These are phyloP conservation scores for Scolopax mira DNA, from an alignment of 2,113 vertebrate species.

Conservation along the genomic window DNA sequence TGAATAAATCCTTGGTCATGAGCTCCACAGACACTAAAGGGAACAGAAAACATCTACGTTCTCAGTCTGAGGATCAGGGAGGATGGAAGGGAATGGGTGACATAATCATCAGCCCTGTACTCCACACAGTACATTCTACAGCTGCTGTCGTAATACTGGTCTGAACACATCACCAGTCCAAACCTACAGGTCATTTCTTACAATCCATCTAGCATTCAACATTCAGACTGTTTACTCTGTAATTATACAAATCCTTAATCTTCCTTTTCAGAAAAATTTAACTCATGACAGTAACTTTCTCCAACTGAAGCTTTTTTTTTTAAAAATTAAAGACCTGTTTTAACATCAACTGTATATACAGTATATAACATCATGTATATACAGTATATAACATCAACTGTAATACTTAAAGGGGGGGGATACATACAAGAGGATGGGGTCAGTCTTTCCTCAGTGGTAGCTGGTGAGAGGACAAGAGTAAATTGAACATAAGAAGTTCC, in stretches of 20 bases:
- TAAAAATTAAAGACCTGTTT: background rate
- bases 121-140: background rate
- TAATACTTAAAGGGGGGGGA: no score
- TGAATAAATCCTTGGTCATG: background rate
- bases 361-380: no score
- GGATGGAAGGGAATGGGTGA: background rate
- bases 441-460: no score
- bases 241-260: background rate
- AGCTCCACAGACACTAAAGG: background rate
- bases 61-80: fast-evolving
- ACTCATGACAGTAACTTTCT: fast-evolving
- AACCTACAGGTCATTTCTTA: background rate
- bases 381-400: no score
- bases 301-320: background rate
- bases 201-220: background rate
- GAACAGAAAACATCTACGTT: background rate
- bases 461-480: no score
- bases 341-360: background rate
- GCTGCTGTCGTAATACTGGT: background rate
- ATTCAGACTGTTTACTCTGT: background rate
- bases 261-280: background rate
- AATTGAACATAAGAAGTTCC: no score
- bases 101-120: background rate
- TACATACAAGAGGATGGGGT: no score
- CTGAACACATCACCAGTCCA: background rate